These are phyloP conservation scores for Jaculus jaculus DNA, from an alignment of 2,113 vertebrate genomes.

Conservation along the genomic window DNA sequence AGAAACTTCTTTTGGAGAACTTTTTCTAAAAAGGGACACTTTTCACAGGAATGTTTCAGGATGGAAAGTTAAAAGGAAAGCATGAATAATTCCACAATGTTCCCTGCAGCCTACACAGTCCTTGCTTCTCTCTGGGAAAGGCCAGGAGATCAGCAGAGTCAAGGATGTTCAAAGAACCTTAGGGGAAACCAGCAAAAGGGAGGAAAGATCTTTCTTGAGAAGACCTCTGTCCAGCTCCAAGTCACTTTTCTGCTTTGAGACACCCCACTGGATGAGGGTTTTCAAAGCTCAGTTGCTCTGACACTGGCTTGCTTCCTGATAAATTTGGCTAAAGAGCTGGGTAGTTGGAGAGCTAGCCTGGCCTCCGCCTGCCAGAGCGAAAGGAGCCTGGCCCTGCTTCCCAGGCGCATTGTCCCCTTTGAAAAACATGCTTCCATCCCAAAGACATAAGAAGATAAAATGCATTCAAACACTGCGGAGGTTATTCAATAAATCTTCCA, in stretches of 20 bases:
- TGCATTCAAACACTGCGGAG: constrained; percentile 79
- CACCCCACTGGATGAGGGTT: constrained; percentile 68
- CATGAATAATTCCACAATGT: constrained; percentile 68
- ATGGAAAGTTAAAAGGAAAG: constrained; percentile 64
- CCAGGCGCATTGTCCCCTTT: constrained; percentile 85
- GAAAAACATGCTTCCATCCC: constrained; percentile 84
- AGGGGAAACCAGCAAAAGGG: constrained; percentile 33
- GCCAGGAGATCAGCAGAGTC: constrained; percentile 62
- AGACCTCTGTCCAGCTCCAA: constrained; percentile 65
- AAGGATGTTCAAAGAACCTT: constrained; percentile 64
- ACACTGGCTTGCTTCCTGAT: constrained; percentile 61
- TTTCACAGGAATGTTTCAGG: constrained; percentile 61
- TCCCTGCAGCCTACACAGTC: constrained; percentile 39
- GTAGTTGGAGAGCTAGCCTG: constrained; percentile 66
- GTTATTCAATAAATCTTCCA: constrained; percentile 84
- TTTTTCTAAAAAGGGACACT: constrained; percentile 51
- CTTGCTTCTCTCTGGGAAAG: constrained; percentile 64
- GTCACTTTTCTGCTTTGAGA: constrained; percentile 73
- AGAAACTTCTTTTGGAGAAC: constrained; percentile 56
- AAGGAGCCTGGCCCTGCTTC: constrained; percentile 80
- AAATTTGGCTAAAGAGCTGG: constrained; percentile 71
- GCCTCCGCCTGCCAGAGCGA: constrained; percentile 77
- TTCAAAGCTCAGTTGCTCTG: constrained; percentile 41
- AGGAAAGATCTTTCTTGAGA: constrained; percentile 50
- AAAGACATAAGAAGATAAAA: constrained; percentile 86